A percentile compares a stretch with the other conserved stretches of the same genome.
Evolutionary conservation across 64 coral and sea anemone species (phyloP).

Genomic region (Actinia tenebrosa): DNA sequence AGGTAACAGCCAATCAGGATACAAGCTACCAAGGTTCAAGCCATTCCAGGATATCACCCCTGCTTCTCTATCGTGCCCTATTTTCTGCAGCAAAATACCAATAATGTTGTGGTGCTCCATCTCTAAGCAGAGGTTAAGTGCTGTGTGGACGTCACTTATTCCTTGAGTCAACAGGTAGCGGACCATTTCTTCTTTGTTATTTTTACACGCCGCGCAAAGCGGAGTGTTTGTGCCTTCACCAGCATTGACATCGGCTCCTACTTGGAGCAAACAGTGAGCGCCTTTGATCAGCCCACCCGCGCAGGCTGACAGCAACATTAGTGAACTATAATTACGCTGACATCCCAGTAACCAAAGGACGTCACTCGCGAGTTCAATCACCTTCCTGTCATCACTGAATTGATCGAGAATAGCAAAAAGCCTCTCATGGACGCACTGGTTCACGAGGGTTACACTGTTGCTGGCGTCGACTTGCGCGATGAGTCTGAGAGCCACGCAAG

Average conservation of each 20-base stretch:
- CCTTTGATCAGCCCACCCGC: slow-evolving; percentile 59
- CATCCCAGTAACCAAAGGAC: slow-evolving; percentile 77
- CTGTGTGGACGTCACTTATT: slow-evolving; percentile 80
- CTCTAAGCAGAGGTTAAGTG: slow-evolving; percentile 80
- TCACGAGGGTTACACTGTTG: slow-evolving; percentile 62
- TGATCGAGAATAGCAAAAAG: slow-evolving; percentile 71
- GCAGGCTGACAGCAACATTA: slow-evolving; percentile 74
- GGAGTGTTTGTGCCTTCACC: slow-evolving; percentile 77
- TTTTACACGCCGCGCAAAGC: slow-evolving; percentile 70
- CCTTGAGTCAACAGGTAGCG: slow-evolving; percentile 79
- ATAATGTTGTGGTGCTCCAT: slow-evolving; percentile 71
- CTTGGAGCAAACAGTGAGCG: slow-evolving; percentile 70
- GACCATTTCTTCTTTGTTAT: slow-evolving; percentile 80
- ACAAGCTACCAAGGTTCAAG: slow-evolving; percentile 74
- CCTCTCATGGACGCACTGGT: slow-evolving; percentile 60
- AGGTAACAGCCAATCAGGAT: slow-evolving; percentile 72
- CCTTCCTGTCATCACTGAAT: slow-evolving; percentile 45
- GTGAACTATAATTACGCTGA: slow-evolving; percentile 57
- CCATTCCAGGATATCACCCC: slow-evolving; percentile 81
- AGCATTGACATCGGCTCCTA: slow-evolving; percentile 89
- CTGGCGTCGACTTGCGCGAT: slow-evolving; percentile 59
- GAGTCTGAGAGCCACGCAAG: slow-evolving; percentile 70
- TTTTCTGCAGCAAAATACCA: slow-evolving; percentile 79
- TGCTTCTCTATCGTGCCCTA: slow-evolving; percentile 87
- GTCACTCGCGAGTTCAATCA: slow-evolving; percentile 75